phyloP scores from a whole-genome alignment of 1,140 invertebrate species.

The Pseudobourletiella spinata region DNA sequence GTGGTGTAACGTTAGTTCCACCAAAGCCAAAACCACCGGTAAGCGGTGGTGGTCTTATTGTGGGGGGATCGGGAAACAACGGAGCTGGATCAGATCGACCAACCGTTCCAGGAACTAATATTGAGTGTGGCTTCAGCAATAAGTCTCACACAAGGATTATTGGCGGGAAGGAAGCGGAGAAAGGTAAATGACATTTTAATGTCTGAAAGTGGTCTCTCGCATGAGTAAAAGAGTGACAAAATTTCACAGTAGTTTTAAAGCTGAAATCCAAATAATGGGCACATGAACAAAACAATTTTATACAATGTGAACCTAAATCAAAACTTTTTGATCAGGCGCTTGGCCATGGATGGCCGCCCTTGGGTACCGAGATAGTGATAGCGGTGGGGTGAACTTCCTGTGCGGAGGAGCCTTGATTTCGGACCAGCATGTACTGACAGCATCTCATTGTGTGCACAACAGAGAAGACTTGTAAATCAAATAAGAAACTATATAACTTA shows the following conservation, averaged over 20 bases:
- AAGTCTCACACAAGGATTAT: conserved; percentile 23
- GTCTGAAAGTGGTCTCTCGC: no score
- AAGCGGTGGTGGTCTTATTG: not conserved
- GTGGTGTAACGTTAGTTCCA: conserved; percentile 8
- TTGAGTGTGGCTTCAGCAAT: conserved; percentile 32
- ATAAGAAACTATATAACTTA: not conserved
- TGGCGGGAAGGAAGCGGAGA: conserved; percentile 24
- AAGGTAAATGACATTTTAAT: conserved; percentile 25
- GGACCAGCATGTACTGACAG: conserved; percentile 62
- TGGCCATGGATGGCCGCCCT: conserved; percentile 65
- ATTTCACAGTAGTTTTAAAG: not conserved
- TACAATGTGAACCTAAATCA: not conserved
- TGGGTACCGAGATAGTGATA: conserved; percentile 49
- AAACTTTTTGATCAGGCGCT: conserved; percentile 44
- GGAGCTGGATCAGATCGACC: not conserved
- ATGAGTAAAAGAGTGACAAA: not conserved
- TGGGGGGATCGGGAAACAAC: not conserved
- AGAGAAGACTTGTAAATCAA: conserved; percentile 46
- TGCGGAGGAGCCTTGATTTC: conserved; percentile 75
- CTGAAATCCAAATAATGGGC: not conserved
- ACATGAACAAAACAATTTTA: conserved; percentile 9
- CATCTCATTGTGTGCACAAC: conserved; percentile 66
- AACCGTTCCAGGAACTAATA: not conserved
- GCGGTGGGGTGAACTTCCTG: conserved; percentile 47
- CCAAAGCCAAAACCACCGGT: not conserved